Conservation (phyloP, 2,888 invertebrate species). For the Celastrina argiolus region DNA sequence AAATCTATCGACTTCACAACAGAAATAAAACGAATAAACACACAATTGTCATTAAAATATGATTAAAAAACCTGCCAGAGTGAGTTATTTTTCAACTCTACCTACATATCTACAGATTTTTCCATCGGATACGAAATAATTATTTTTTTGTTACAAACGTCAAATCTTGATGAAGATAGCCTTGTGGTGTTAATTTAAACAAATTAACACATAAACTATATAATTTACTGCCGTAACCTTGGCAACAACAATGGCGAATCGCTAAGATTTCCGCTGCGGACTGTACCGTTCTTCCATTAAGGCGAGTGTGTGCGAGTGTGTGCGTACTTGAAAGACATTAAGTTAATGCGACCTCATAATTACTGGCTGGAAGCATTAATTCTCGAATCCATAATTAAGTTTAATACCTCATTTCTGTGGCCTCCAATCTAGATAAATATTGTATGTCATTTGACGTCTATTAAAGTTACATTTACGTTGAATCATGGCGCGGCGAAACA, state of each 20-base stretch:
- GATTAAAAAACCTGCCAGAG: not conserved
- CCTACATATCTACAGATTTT: not conserved
- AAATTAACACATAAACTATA: conserved; percentile 10
- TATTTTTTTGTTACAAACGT: not conserved
- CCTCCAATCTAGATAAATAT: conserved; percentile 74
- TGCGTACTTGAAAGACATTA: conserved; percentile 68
- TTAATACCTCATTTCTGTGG: conserved; percentile 73
- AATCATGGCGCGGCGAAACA: conserved; percentile 43
- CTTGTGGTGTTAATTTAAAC: conserved; percentile 2
- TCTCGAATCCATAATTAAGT: conserved; percentile 76
- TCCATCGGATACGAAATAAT: not conserved
- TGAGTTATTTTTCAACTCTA: not conserved
- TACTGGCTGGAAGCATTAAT: conserved; percentile 73
- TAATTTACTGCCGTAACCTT: conserved; percentile 2
- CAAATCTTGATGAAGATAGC: not conserved
- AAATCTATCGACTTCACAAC: too few relatives aligned
- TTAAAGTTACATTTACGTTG: conserved; percentile 64
- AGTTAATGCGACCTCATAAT: conserved; percentile 76
- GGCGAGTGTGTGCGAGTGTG: conserved; percentile 39
- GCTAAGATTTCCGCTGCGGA: conserved; percentile 35
- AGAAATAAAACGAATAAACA: too few relatives aligned
- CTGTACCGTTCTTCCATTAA: conserved; percentile 40
- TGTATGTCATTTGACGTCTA: conserved; percentile 60
- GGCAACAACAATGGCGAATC: conserved; percentile 1
- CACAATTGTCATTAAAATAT: too few relatives aligned